A percentile compares a stretch with the other conserved stretches of the same genome.
Conservation (phyloP, 1,140 invertebrate genomes). For the Heliconius congener region DNA sequence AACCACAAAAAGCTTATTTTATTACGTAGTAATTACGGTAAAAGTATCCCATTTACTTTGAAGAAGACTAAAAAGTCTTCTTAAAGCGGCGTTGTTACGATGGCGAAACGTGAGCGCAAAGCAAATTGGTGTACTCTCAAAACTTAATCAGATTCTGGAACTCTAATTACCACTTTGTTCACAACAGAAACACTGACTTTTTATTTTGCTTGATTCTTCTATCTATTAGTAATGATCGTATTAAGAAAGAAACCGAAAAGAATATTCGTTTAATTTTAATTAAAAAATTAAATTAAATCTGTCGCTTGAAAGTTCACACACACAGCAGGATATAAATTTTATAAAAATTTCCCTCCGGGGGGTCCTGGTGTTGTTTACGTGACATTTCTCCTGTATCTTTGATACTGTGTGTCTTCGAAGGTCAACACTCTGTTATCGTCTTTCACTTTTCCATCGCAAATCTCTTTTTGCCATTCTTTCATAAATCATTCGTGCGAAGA, state of each 20-base stretch:
- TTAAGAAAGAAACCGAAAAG: background rate
- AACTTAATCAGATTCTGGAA: constrained; percentile 36
- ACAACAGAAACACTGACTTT: constrained; percentile 9
- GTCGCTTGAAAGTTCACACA: no score
- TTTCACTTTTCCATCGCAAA: no score
- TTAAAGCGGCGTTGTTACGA: constrained; percentile 1
- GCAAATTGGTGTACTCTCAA: constrained; percentile 27
- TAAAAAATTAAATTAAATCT: no score
- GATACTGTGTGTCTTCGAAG: no score
- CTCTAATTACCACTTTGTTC: constrained; percentile 35
- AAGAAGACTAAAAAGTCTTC: constrained; percentile 21
- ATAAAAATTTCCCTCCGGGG: no score
- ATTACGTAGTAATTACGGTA: constrained; percentile 28
- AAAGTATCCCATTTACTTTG: constrained; percentile 34
- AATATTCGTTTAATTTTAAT: background rate
- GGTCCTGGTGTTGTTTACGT: no score
- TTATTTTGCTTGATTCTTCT: constrained; percentile 1
- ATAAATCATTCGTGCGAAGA: no score
- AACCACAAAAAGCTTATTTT: constrained; percentile 20
- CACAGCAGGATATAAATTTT: no score
- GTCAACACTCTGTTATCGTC: no score
- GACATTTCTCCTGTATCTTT: no score
- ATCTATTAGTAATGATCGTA: background rate
- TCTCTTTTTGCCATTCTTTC: no score
- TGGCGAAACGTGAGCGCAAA: constrained; percentile 30